Evolutionary conservation across 2,113 vertebrate species (phyloP).

Genomic region (Nerophis lumbriciformis): DNA sequence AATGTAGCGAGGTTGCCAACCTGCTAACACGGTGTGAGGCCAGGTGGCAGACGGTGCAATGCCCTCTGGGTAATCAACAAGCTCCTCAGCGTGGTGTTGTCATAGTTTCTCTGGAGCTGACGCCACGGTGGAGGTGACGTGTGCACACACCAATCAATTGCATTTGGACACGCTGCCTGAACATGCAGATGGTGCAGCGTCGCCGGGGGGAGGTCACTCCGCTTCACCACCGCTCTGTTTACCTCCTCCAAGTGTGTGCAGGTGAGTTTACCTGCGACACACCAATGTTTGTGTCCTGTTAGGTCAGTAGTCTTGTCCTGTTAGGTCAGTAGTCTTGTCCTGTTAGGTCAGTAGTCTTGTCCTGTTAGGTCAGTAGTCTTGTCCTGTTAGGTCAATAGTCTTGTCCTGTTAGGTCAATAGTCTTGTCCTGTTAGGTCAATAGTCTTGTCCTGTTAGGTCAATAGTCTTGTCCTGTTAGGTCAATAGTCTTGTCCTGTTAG

Average conservation of each 20-base stretch:
- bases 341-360: no score
- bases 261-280: not conserved
- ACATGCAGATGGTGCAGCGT: slow-evolving; percentile 62
- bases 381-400: no score
- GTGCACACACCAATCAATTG: slow-evolving; percentile 40
- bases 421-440: no score
- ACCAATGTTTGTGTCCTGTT: no score
- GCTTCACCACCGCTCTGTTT: slow-evolving; percentile 6
- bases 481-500: no score
- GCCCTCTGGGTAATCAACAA: slow-evolving; percentile 47
- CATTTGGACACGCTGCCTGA: slow-evolving; percentile 58
- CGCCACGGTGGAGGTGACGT: no score
- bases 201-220: slow-evolving; percentile 40
- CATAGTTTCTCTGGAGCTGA: slow-evolving; percentile 1
- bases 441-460: no score
- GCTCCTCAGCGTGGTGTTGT: slow-evolving; percentile 30
- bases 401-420: no score
- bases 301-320: no score
- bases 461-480: no score
- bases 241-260: slow-evolving; percentile 7
- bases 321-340: no score
- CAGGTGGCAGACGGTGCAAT: slow-evolving; percentile 45
- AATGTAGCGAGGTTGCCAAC: not conserved
- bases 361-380: no score
- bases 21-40: slow-evolving; percentile 31